A percentile compares a stretch with the other conserved stretches of the same genome.
phyloP scores from a whole-genome alignment of 2,113 vertebrate species.

The Odontophorus gujanensis region DNA sequence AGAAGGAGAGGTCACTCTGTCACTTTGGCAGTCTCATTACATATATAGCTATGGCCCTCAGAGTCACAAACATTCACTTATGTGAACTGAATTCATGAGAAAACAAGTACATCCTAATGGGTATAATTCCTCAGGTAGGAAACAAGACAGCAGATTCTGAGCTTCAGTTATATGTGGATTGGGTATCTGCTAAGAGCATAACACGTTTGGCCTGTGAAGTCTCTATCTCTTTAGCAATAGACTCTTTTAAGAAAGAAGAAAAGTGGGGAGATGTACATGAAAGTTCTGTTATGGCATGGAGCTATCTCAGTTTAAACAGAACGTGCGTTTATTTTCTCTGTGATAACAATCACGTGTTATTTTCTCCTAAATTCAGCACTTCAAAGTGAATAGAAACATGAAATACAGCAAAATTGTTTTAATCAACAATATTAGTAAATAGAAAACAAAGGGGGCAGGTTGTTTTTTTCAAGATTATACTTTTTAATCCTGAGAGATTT shows the following conservation, averaged over 20 bases:
- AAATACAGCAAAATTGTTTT: not conserved
- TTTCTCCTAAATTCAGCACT: not conserved
- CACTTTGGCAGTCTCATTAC: not conserved
- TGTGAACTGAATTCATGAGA: not conserved
- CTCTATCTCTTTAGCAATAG: not conserved
- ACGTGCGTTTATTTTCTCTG: not conserved
- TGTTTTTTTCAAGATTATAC: not conserved
- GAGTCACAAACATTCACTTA: not conserved
- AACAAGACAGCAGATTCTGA: not conserved
- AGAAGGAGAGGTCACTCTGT: conserved; percentile 3
- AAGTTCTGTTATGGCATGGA: not conserved
- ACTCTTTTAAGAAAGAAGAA: not conserved
- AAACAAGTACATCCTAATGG: not conserved
- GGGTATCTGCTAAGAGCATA: not conserved
- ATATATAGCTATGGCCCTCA: not conserved
- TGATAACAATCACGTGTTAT: not conserved
- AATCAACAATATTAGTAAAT: not conserved
- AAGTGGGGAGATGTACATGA: not conserved
- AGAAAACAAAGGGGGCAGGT: not conserved
- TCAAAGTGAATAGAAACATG: not conserved
- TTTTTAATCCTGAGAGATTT: not conserved
- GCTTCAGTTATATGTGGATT: not conserved
- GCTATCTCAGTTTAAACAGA: not conserved
- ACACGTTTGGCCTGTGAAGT: fast-evolving
- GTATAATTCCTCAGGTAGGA: not conserved